Conservation (phyloP, 1,140 invertebrate genomes). For the Brachionus plicatilis region DNA sequence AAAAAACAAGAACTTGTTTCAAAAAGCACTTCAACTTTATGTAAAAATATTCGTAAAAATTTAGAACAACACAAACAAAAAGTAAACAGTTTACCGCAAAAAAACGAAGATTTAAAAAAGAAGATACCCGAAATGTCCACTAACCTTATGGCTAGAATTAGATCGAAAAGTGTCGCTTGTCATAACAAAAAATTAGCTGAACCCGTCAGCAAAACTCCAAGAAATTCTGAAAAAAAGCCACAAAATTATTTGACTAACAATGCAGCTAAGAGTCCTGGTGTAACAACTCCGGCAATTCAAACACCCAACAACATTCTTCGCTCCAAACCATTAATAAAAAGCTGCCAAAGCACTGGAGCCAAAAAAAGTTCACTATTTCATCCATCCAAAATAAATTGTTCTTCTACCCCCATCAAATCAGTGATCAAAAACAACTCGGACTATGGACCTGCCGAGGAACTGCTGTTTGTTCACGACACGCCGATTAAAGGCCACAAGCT, state of each 20-base stretch:
- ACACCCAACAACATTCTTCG: neutral
- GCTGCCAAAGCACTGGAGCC: neutral
- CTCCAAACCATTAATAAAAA: neutral
- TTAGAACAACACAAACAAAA: neutral
- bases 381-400: constrained; percentile 50
- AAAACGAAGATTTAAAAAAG: neutral
- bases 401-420: constrained; percentile 50
- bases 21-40: neutral
- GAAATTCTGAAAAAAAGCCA: neutral
- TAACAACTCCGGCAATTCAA: no score
- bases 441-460: constrained; percentile 38
- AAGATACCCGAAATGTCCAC: neutral
- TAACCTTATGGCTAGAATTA: neutral
- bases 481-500: constrained; percentile 4
- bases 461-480: neutral
- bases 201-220: neutral
- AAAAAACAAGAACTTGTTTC: neutral
- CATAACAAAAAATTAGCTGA: neutral
- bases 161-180: neutral
- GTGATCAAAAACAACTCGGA: constrained; percentile 42
- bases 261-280: neutral
- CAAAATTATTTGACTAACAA: neutral
- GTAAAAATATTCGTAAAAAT: neutral
- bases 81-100: neutral
- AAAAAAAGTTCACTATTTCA: constrained; percentile 49